These are phyloP conservation scores for Clarias fuscus DNA, from an alignment of 2,797 vertebrate genomes.

Conservation along the genomic window DNA sequence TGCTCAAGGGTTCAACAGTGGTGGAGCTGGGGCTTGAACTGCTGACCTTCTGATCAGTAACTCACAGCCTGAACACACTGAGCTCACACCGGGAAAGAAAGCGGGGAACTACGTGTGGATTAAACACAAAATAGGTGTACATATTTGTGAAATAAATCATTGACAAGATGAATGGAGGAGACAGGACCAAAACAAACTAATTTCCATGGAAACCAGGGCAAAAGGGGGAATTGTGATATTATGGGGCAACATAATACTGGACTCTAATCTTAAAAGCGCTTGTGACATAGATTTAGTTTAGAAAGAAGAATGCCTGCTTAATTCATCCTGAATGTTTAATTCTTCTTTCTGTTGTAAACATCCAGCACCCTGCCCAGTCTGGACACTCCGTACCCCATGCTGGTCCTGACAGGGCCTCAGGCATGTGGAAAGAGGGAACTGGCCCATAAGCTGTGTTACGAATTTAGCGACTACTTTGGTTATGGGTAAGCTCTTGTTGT, in stretches of 20 bases:
- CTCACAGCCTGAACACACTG: too few species aligned
- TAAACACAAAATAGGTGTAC: neutral
- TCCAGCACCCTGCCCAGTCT: conserved; percentile 79
- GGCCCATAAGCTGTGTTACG: conserved; percentile 82
- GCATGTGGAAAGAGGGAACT: conserved; percentile 88
- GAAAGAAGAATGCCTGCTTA: neutral
- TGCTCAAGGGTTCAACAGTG: too few species aligned
- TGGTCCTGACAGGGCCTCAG: conserved; percentile 86
- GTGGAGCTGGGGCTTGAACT: too few species aligned
- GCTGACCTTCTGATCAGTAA: too few species aligned
- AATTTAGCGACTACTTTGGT: conserved; percentile 84
- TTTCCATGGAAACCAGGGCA: neutral
- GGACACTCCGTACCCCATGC: conserved; percentile 85
- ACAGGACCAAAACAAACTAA: neutral
- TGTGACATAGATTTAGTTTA: neutral
- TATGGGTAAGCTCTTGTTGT: conserved; percentile 78
- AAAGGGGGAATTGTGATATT: neutral
- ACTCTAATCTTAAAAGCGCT: neutral
- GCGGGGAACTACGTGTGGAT: neutral
- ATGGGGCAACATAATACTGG: neutral
- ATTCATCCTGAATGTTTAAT: conserved; percentile 12
- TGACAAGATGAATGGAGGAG: neutral
- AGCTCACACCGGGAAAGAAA: neutral
- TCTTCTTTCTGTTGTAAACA: conserved; percentile 17
- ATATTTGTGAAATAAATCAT: neutral